Conservation (phyloP, 2,888 invertebrate genomes). For the Notodonta dromedarius region DNA sequence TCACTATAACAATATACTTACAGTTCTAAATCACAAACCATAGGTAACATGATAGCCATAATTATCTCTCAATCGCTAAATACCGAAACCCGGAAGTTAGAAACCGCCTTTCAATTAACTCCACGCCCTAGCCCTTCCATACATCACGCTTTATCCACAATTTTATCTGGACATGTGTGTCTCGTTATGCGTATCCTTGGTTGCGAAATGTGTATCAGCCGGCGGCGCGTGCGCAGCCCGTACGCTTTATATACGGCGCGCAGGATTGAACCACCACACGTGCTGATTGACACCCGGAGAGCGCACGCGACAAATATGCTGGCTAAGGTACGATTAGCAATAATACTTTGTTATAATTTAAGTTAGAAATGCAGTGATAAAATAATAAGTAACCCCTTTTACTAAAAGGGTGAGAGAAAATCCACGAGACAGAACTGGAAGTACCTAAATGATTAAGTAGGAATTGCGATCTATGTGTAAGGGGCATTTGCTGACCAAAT, state of each 20-base stretch:
- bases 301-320: slow-evolving; percentile 72
- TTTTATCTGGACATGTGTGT: slow-evolving; percentile 6
- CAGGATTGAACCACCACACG: slow-evolving; percentile 54
- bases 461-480: too few relatives aligned
- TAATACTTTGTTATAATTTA: slow-evolving; percentile 3
- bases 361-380: too few relatives aligned
- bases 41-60: too few relatives aligned
- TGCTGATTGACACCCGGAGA: slow-evolving; percentile 50
- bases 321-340: slow-evolving; percentile 63
- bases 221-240: slow-evolving; percentile 39
- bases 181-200: slow-evolving; percentile 49
- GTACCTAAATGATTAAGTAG: neutral
- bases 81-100: neutral
- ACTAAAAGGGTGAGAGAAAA: too few relatives aligned
- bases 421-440: too few relatives aligned
- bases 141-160: too few relatives aligned
- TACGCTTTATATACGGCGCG: slow-evolving; percentile 57
- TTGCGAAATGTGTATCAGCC: slow-evolving; percentile 76
- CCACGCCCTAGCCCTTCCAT: neutral
- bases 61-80: neutral
- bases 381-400: too few relatives aligned
- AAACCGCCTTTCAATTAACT: neutral
- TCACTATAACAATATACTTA: too few relatives aligned
- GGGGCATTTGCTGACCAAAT: too few relatives aligned
- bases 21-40: too few relatives aligned